Conservation (phyloP, 2,113 vertebrate genomes). For the Alexandromys fortis region DNA sequence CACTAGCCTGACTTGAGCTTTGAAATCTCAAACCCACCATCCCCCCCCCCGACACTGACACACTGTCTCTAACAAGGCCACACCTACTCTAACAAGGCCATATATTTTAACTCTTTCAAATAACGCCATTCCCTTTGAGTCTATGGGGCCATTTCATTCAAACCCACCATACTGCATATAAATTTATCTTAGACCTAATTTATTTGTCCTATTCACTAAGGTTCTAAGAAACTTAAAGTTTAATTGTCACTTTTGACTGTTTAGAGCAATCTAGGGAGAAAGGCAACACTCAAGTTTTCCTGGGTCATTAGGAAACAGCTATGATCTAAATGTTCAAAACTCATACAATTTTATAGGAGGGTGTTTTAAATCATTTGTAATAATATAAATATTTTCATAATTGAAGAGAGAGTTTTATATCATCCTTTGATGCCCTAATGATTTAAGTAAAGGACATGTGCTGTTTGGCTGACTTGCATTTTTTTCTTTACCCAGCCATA, state of each 20-base stretch:
- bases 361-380: background rate
- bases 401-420: background rate
- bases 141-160: background rate
- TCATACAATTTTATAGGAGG: background rate
- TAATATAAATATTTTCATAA: constrained; percentile 31
- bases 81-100: background rate
- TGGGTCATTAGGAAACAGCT: background rate
- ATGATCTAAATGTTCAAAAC: background rate
- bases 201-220: background rate
- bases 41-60: background rate
- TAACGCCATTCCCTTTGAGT: too few relatives aligned
- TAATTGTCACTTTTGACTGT: background rate
- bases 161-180: background rate
- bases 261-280: background rate
- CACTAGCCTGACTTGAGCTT: background rate
- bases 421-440: background rate
- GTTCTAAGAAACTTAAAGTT: background rate
- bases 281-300: background rate
- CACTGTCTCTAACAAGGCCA: background rate
- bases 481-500: constrained; percentile 3
- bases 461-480: background rate
- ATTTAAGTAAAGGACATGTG: background rate
- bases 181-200: background rate
- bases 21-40: background rate
- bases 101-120: background rate